These are phyloP conservation scores for Bombus confusus DNA, from an alignment of 1,140 invertebrate genomes.

Conservation along the genomic window DNA sequence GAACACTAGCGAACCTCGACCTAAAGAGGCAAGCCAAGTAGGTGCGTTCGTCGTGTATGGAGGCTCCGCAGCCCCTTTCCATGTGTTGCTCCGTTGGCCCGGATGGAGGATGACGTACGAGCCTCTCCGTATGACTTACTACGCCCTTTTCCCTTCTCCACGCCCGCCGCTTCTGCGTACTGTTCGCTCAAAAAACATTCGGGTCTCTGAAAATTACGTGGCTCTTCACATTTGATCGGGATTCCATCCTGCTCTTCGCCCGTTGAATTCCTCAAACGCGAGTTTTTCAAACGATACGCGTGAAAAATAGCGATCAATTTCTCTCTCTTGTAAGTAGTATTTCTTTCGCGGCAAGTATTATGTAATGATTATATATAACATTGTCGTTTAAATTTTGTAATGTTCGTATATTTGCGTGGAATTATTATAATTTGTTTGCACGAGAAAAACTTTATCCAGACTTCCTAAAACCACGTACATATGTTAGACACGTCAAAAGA, in stretches of 20 bases:
- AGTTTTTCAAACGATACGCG: background rate
- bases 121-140: conserved; percentile 80
- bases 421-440: background rate
- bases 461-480: background rate
- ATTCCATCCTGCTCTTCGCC: background rate
- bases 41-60: conserved; percentile 72
- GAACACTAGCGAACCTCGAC: conserved; percentile 67
- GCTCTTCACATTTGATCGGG: conserved; percentile 14
- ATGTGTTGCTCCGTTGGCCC: conserved; percentile 79
- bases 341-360: fast-evolving
- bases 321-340: background rate
- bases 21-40: conserved; percentile 78
- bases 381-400: background rate
- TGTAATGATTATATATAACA: background rate
- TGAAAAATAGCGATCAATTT: background rate
- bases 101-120: conserved; percentile 81
- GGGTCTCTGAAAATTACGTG: conserved; percentile 51
- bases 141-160: conserved; percentile 81
- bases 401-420: background rate
- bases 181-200: conserved; percentile 80
- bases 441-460: too few relatives aligned
- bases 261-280: background rate
- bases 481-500: too few relatives aligned
- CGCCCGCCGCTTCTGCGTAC: conserved; percentile 74
- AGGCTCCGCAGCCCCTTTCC: conserved; percentile 64